These are phyloP conservation scores for Scaptodrosophila latifasciaeformis DNA, from an alignment of 2,888 invertebrate genomes.

Conservation along the genomic window DNA sequence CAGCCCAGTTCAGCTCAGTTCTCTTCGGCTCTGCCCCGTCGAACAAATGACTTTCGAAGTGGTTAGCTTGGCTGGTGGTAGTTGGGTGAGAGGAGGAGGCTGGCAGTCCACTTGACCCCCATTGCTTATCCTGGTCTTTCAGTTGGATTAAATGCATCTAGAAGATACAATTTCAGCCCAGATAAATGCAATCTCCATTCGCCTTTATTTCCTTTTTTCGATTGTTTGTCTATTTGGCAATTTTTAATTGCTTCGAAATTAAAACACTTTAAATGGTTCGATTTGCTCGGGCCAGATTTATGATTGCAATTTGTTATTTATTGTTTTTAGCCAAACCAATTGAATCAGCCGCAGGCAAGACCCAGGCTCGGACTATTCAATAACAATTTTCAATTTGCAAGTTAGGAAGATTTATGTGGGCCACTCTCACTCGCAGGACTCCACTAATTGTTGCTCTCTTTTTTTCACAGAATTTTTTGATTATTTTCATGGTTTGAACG, in stretches of 20 bases:
- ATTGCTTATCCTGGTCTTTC: conserved; percentile 19
- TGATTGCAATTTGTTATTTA: conserved; percentile 62
- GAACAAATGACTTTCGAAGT: conserved; percentile 8
- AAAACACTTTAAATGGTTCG: conserved; percentile 47
- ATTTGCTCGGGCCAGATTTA: conserved; percentile 42
- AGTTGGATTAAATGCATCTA: conserved; percentile 53
- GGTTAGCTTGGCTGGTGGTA: not conserved
- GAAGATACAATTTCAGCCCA: conserved; percentile 13
- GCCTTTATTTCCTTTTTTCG: too few species aligned
- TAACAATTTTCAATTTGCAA: conserved; percentile 47
- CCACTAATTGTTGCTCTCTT: not conserved
- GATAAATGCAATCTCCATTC: too few species aligned
- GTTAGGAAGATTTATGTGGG: conserved; percentile 48
- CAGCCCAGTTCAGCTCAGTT: not conserved
- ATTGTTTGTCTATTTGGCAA: too few species aligned
- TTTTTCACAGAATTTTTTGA: not conserved
- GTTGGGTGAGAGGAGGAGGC: not conserved
- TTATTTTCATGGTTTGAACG: not conserved
- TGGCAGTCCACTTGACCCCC: conserved; percentile 24
- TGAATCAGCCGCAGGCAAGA: not conserved
- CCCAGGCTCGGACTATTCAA: not conserved
- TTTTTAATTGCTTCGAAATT: conserved; percentile 59
- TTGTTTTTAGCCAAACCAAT: conserved; percentile 27
- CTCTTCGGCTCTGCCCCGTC: not conserved
- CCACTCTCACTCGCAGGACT: not conserved